Evolutionary conservation across 2,888 invertebrate species (phyloP).

Genomic region (Brenthis ino): DNA sequence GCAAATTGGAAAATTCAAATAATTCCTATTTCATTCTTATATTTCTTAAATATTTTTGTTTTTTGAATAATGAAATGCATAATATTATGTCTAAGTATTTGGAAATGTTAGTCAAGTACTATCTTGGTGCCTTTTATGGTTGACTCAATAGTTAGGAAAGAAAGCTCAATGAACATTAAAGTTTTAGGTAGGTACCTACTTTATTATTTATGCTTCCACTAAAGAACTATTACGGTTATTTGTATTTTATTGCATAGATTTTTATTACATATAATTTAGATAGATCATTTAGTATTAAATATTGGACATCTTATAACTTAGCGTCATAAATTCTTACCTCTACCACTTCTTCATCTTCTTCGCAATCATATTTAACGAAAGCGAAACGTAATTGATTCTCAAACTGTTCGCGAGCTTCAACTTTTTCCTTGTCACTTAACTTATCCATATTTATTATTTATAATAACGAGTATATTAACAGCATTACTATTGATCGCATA

Average conservation of each 20-base stretch:
- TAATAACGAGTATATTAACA: neutral
- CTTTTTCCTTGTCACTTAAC: constrained; percentile 59
- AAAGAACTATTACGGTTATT: no score
- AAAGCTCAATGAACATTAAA: no score
- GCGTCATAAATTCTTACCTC: constrained; percentile 55
- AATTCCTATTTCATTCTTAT: no score
- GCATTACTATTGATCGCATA: neutral
- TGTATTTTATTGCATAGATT: neutral
- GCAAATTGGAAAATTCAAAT: no score
- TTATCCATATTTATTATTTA: constrained; percentile 45
- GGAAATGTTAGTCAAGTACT: no score
- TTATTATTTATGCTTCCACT: no score
- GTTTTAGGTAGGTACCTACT: no score
- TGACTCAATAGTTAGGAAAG: no score
- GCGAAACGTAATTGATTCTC: constrained; percentile 72
- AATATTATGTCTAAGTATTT: no score
- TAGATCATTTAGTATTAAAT: neutral
- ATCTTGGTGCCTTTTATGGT: no score
- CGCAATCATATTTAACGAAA: constrained; percentile 66
- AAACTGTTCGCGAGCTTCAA: constrained; percentile 68
- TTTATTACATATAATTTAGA: neutral
- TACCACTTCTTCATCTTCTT: constrained; percentile 67
- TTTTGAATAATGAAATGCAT: no score
- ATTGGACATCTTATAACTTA: neutral
- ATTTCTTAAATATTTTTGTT: no score